These are phyloP conservation scores for Prionailurus viverrinus DNA, from an alignment of 2,113 vertebrate species.

Conservation along the genomic window DNA sequence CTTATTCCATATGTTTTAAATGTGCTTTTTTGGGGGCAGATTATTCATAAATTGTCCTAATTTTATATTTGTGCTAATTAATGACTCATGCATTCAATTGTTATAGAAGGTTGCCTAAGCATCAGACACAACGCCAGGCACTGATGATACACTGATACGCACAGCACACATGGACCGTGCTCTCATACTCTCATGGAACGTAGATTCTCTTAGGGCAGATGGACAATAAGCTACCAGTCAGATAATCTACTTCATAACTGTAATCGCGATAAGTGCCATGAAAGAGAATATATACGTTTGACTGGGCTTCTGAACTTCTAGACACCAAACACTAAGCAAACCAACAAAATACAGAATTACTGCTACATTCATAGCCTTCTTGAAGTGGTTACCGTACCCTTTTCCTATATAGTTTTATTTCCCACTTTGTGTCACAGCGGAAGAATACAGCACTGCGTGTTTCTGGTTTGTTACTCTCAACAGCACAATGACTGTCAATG, in stretches of 20 bases:
- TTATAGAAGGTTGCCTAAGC: background rate
- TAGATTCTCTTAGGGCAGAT: background rate
- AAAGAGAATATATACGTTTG: background rate
- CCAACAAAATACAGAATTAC: background rate
- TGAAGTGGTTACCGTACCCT: background rate
- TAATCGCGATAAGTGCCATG: background rate
- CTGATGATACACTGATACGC: background rate
- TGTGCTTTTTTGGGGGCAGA: background rate
- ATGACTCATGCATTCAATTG: background rate
- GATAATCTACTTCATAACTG: background rate
- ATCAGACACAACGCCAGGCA: background rate
- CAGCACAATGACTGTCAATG: background rate
- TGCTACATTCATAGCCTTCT: background rate
- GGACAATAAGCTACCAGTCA: background rate
- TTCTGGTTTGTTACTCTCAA: constrained; percentile 59
- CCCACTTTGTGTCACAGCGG: background rate
- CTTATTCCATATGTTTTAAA: background rate
- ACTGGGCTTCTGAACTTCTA: background rate
- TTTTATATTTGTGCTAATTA: constrained; percentile 34
- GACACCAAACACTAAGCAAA: background rate
- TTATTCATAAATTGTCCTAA: background rate
- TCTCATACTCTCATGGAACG: background rate
- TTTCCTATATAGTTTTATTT: constrained; percentile 54
- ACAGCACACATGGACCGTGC: background rate
- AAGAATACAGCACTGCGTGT: constrained; percentile 25